These are phyloP conservation scores for Argyrosomus japonicus DNA, from an alignment of 2,113 vertebrate species.

Conservation along the genomic window DNA sequence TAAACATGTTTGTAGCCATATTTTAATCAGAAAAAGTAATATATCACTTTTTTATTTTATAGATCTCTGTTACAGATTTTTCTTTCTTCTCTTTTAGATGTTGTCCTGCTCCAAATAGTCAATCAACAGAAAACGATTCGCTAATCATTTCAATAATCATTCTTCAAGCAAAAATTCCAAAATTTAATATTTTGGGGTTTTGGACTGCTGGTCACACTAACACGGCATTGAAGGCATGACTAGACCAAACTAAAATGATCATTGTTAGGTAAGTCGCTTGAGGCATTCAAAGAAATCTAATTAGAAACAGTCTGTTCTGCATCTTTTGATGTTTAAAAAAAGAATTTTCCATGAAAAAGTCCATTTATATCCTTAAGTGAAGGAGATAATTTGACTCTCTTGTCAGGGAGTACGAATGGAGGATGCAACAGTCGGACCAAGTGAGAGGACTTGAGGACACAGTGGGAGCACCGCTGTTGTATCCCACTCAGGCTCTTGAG, in stretches of 20 bases:
- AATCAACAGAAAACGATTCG: background rate
- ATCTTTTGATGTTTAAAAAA: background rate
- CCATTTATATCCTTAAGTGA: background rate
- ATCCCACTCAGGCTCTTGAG: slow-evolving; percentile 67
- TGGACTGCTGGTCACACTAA: background rate
- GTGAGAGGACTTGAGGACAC: slow-evolving; percentile 48
- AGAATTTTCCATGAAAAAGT: too few relatives aligned
- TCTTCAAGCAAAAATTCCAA: background rate
- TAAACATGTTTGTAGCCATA: background rate
- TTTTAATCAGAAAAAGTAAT: background rate
- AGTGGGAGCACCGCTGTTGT: slow-evolving; percentile 36
- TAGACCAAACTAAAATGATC: background rate
- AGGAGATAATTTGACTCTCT: background rate
- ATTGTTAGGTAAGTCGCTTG: background rate
- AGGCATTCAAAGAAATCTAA: background rate
- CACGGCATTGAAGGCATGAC: background rate
- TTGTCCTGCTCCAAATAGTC: background rate
- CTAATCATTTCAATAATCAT: background rate
- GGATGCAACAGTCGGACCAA: slow-evolving; percentile 7
- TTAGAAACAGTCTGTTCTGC: background rate
- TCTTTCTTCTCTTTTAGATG: background rate
- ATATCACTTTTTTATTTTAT: background rate
- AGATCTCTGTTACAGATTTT: background rate
- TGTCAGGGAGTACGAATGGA: background rate
- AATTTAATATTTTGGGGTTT: background rate